Evolutionary conservation across 37 sponge, comb jelly and placozoan genomes (phyloP), one percentile per base, ranked within the genome.

Genomic region (Corticium candelabrum): DNA sequence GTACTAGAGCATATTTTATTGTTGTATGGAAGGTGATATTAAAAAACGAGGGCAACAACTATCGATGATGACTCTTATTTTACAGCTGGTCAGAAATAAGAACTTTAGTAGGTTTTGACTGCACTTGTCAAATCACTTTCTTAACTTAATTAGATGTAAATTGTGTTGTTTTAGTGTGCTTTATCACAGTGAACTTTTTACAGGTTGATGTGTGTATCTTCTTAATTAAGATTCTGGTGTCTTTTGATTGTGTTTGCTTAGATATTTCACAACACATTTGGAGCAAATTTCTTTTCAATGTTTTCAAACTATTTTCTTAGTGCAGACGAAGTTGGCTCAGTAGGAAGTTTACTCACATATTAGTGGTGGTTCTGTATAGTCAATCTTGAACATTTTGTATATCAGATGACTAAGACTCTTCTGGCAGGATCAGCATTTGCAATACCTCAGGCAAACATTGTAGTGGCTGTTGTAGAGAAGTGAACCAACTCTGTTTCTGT

Each of bases 251-350:
- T 67, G 30, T 75, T 75, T 31, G 33, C 21, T 3, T 41, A 78
- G 37, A 79, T 80, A 5, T 80, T 80, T 68, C 82, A 79, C 41
- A 80, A 80, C 21, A 80, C 82, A 67, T 78, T 79, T 79, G 76
- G 82, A n/a, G 21, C 38, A 27, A 80, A 68, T 79, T 80, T 80
- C 77, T 80, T 80, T 68, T 72, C 74, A 11, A 80, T 80, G 7
- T 80, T 80, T 77, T 76, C 79, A 41, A 38, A 11, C 62, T 50
- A 11, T 11, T 50, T 50, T 27, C 62, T 50, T 21, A 50, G 62
- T 50, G 62, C 11, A 11, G 62, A 21, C 21, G 11, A 11, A 50
- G 62, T 50, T 11, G 21, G 62, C 21, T 50, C 62, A 21, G 62
- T 21, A n/a, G n/a, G n/a, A 50, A 50, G 62, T 50, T 11, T 27